Evolutionary conservation across 2,113 vertebrate species (phyloP).

Genomic region (Plotosus lineatus): DNA sequence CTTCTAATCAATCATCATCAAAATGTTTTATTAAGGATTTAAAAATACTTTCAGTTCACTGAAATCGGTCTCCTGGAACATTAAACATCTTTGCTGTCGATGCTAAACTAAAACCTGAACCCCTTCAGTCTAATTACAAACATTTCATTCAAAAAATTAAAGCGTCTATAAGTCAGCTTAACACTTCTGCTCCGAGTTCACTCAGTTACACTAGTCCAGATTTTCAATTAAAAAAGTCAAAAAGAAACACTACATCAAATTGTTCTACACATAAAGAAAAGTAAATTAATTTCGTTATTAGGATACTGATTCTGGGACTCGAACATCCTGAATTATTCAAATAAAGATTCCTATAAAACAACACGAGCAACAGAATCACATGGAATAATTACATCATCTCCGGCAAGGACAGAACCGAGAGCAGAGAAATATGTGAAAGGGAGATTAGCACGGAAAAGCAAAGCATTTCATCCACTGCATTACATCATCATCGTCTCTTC

Average conservation of each 20-base stretch:
- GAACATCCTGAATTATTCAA: background rate
- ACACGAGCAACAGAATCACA: background rate
- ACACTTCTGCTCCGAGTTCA: background rate
- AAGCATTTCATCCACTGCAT: background rate
- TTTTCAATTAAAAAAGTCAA: background rate
- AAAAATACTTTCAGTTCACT: background rate
- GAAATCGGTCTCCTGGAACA: background rate
- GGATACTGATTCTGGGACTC: no score
- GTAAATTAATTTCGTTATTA: background rate
- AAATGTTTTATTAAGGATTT: background rate
- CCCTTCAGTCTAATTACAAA: background rate
- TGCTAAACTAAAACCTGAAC: background rate
- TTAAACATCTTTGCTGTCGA: background rate
- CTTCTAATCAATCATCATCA: slow-evolving; percentile 57
- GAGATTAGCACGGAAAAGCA: background rate
- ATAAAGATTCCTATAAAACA: background rate
- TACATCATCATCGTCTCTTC: background rate
- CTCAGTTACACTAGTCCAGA: background rate
- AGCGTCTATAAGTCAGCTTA: background rate
- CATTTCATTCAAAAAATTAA: background rate
- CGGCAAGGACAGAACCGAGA: background rate
- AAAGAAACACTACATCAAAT: background rate
- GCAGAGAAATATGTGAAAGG: background rate
- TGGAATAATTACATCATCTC: background rate
- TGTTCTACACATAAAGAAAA: background rate